Evolutionary conservation across 2,797 vertebrate genomes (phyloP), one percentile per base, ranked within the genome.

Genomic region (Euphonia xanthogaster): DNA sequence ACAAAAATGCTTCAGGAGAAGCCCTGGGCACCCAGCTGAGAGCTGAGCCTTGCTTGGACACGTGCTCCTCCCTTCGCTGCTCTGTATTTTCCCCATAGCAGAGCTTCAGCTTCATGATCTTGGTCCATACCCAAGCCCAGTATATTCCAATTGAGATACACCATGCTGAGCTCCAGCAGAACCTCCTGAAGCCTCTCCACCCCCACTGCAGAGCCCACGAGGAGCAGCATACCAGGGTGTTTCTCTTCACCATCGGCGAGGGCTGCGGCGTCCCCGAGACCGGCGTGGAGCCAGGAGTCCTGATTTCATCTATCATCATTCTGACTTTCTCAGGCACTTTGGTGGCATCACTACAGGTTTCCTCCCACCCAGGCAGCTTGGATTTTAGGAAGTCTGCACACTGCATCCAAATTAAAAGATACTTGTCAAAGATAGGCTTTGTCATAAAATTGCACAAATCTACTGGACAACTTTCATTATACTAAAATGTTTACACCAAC

Each of bases 331-430:
- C 99, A 8, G 99, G 99, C 62, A 99, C 99, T 91, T 98, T 98
- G 84, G 98, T 99, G 97, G 98, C 98, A 94, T 99, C 99, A 1
- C 98, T 97, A 58, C 99, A 99, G 80, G 98, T 99, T 40, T 99
- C 99, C 98, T 99, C 98, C 99, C 99, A 99, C 72, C 71, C 98
- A 39, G 98, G 98, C 79, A 99, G 97, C 92, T 98, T 99, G 86
- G 97, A 74, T 13, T 97, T 95, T 48, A 99, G 98, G 51, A 99
- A 97, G 72, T 99, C 99, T 16, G 98, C 99, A 95, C 99, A 99
- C 99, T 99, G 92, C 63, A 91, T 83, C 33, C 70, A 88, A 88
- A 31, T n/a, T 9, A 86, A 95, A 94, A 97, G 7, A 35, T 17
- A 53, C 20, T 71, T 42, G 42, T 76, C 73, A 91, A 87, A 87